Conservation (phyloP, 1,140 invertebrate species). For the Heliconius melpomene region DNA sequence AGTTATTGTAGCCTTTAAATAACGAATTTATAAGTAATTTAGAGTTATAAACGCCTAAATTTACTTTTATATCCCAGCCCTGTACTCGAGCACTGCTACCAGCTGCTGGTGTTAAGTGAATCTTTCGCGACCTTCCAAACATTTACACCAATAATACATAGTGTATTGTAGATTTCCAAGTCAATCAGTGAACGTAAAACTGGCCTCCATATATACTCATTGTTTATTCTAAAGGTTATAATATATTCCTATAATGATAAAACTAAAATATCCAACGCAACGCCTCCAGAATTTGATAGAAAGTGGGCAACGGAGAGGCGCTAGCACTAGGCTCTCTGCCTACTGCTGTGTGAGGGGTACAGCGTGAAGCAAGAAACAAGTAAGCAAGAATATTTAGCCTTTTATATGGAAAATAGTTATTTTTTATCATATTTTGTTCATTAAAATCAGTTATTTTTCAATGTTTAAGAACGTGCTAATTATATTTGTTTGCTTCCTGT, state of each 20-base stretch:
- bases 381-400: too few relatives aligned
- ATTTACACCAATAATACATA: slow-evolving; percentile 16
- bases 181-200: slow-evolving; percentile 36
- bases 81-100: background rate
- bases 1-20: too few relatives aligned
- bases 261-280: background rate
- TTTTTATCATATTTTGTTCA: too few relatives aligned
- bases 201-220: slow-evolving; percentile 29
- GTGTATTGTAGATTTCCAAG: slow-evolving; percentile 27
- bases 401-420: too few relatives aligned
- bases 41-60: background rate
- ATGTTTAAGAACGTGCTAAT: background rate
- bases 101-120: slow-evolving; percentile 8
- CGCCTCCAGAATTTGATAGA: too few relatives aligned
- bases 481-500: background rate
- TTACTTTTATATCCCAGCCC: background rate
- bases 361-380: too few relatives aligned
- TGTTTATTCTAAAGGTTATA: slow-evolving; percentile 33
- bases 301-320: too few relatives aligned
- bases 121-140: slow-evolving; percentile 28
- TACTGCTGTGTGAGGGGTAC: too few relatives aligned
- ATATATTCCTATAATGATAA: slow-evolving; percentile 15
- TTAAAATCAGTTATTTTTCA: background rate
- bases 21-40: too few relatives aligned
- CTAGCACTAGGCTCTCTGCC: too few relatives aligned